Evolutionary conservation across 2,113 vertebrate genomes (phyloP), one percentile per base, ranked within the genome.

Genomic region (Cebidichthys violaceus): DNA sequence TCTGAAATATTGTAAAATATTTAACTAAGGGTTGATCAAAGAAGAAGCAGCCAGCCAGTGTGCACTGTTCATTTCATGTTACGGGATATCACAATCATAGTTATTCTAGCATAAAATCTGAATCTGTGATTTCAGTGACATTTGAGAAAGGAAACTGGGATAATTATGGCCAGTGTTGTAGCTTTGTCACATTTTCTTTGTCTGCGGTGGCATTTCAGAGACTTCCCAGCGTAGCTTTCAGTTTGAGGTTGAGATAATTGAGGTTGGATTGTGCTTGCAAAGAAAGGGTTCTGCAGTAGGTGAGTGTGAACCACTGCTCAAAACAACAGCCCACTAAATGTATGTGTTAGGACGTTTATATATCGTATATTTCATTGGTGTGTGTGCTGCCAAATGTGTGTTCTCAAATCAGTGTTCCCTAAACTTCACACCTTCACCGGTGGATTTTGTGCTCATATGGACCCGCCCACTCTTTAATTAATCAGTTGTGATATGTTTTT

Each of bases 211-310:
- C 69, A 61, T 85, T 81, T 85, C 18, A 54, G 24, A 73, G 35
- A 68, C 41, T 73, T 50, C 13, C 14, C 39, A 24, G 47, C 24
- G 2, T 57, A 54, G 73, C 41, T 50, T 62, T 60, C 41, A 70
- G 60, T 71, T 55, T 69, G 9, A 69, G 61, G 29, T 70, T 65
- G 43, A 41, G 50, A 70, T 86, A 52, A 75, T 60, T 81, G 70
- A 77, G 65, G 31, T 47, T 66, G 29, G 20, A 41, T 47, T 52
- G 15, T 67, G 54, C 47, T 50, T 31, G 29, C n/a, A 68, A 47
- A 37, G 35, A 82, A 61, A 45, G 15, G 20, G 4, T 54, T 75
- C 69, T 65, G 52, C 70, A 62, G 66, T n/a, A 24, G 59, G 4
- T 29, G 15, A 24, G 20, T 35, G 31, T 37, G 55, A 20, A 47